These are phyloP conservation scores for Hemicrepidius hirtus DNA, from an alignment of 2,888 invertebrate genomes.

Conservation along the genomic window DNA sequence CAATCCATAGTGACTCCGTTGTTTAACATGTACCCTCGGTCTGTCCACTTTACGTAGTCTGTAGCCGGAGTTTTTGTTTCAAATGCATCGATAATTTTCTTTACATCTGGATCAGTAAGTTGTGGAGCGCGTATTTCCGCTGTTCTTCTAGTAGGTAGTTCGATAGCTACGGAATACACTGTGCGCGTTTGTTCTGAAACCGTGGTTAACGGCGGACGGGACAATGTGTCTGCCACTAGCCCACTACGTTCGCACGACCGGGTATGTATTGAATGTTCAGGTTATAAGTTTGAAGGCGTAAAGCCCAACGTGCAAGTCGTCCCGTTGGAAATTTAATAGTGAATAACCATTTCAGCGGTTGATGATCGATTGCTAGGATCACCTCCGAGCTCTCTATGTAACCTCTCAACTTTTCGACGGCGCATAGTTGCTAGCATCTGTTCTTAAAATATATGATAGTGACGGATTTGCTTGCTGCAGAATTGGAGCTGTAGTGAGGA, in stretches of 20 bases:
- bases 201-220: not conserved
- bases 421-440: constrained; percentile 40
- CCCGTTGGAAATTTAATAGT: constrained; percentile 66
- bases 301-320: no score
- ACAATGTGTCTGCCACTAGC: not conserved
- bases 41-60: constrained; percentile 18
- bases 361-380: constrained; percentile 68
- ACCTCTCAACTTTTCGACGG: constrained; percentile 66
- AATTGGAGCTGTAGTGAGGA: no score
- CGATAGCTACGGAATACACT: constrained; percentile 47
- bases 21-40: constrained; percentile 31
- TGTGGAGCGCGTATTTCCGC: constrained; percentile 51
- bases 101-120: constrained; percentile 51
- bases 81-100: constrained; percentile 55
- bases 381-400: constrained; percentile 63
- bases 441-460: no score
- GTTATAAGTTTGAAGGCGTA: no score
- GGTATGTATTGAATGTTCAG: no score
- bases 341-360: constrained; percentile 70
- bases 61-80: constrained; percentile 32
- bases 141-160: constrained; percentile 39
- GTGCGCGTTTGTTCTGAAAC: constrained; percentile 21
- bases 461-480: no score
- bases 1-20: constrained; percentile 40
- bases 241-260: not conserved